Evolutionary conservation across 2,113 vertebrate species (phyloP), one percentile per base, ranked within the genome.

Genomic region (Gnathonemus longibarbis): DNA sequence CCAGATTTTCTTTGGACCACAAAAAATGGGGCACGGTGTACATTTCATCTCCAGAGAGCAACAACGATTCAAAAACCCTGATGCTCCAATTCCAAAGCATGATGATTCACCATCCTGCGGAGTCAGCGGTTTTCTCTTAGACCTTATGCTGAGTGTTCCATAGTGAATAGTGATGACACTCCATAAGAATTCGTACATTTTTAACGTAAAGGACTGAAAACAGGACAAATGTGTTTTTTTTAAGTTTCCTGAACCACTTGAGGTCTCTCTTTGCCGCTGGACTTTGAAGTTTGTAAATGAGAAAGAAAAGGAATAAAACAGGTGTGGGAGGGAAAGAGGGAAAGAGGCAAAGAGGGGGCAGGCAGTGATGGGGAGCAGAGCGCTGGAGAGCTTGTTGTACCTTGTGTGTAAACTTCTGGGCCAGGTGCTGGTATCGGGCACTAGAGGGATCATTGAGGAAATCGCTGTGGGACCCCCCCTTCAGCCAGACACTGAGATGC

Each of bases 401-500:
- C 97, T 97, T 96, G 88, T 96, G 95, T 93, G 95, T 93, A n/a
- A 99, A 96, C 58, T 94, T 94, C 89, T 95, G 92, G 85, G 94
- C 95, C 17, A 99, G 96, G 2, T 53, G 93, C 17, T 95, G 95
- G 92, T 94, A 93, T 52, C 94, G 89, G 11, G 88, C 87, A 88
- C 95, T 93, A 84, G 91, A 87, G 1, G 96, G 95, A 86, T 98
- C 94, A 0, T 90, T 93, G n/a, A 99, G 96, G 15, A 96, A 95
- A n/a, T 95, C 93, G 0, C 88, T 95, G 93, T 96, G 98, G 10
- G 90, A 90, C 90, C 97, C 95, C 62, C 95, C 96, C 1, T 88
- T 93, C 92, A 99, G 94, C 88, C 96, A 90, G 91, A 97, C 94
- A 89, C 95, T 97, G 92, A 98, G 96, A 91, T 98, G 96, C 90